phyloP scores from a whole-genome alignment of 2,113 vertebrate species.

The Actenoides hombroni region DNA sequence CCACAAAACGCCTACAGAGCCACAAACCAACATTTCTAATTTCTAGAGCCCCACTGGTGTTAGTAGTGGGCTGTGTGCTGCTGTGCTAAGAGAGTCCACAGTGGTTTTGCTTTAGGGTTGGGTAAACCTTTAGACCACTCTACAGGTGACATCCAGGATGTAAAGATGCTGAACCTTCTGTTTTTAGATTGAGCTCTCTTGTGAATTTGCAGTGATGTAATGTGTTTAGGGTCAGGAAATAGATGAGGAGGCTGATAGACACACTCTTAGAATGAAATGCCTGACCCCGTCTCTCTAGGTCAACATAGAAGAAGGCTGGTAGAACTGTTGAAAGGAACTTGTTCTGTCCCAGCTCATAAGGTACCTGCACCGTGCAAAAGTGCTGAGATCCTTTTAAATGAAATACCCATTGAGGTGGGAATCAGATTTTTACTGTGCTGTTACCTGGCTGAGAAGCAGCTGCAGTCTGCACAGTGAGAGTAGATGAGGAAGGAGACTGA shows the following conservation, averaged over 20 bases:
- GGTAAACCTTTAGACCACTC: background rate
- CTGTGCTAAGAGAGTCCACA: background rate
- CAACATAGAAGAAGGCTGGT: background rate
- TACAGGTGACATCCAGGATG: background rate
- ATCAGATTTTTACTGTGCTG: background rate
- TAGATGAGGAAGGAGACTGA: background rate
- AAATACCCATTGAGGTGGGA: background rate
- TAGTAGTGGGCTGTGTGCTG: background rate
- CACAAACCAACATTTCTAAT: background rate
- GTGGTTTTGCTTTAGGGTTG: background rate
- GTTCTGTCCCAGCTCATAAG: background rate
- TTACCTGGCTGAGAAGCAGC: background rate
- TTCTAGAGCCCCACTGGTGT: background rate
- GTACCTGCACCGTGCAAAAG: background rate
- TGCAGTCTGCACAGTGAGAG: background rate
- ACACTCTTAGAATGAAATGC: background rate
- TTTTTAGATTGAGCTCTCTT: background rate
- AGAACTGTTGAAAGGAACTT: background rate
- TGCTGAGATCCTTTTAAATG: background rate
- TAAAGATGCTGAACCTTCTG: background rate
- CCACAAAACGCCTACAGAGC: too few relatives aligned
- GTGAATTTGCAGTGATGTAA: background rate
- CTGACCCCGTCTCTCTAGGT: background rate
- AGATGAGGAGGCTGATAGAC: background rate
- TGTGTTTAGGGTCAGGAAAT: background rate